Evolutionary conservation across 2,888 invertebrate species (phyloP).

Genomic region (Theristus sp.): DNA sequence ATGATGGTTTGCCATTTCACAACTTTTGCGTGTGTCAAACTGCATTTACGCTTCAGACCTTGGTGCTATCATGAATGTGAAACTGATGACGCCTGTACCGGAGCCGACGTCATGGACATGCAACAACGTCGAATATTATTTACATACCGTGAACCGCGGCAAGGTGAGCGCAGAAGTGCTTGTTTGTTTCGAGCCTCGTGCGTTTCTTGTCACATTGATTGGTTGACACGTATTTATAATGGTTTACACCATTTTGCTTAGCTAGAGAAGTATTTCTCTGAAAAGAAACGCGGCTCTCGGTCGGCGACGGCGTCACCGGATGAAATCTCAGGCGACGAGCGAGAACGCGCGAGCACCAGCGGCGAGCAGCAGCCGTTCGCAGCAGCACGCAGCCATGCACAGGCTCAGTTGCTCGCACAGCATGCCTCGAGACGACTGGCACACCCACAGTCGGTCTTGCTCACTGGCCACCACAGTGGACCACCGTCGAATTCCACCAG

Average conservation of each 20-base stretch:
- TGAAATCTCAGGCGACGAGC: not conserved
- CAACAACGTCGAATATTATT: constrained; percentile 91
- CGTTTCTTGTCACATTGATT: not conserved
- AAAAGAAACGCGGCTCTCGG: not conserved
- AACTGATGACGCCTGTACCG: constrained; percentile 77
- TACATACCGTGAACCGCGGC: constrained; percentile 91
- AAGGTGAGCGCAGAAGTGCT: no score
- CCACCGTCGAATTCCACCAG: not conserved
- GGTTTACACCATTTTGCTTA: no score
- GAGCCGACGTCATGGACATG: constrained; percentile 98
- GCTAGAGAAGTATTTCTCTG: constrained; percentile 12
- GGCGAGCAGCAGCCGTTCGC: no score
- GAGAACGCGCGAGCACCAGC: no score
- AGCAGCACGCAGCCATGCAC: no score
- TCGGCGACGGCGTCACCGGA: not conserved
- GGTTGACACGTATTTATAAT: not conserved
- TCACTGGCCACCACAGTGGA: no score
- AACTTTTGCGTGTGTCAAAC: not conserved
- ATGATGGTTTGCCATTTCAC: not conserved
- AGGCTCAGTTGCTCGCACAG: not conserved
- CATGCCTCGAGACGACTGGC: not conserved
- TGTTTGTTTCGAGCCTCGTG: no score
- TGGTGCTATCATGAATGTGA: constrained; percentile 94
- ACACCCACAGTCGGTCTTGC: not conserved
- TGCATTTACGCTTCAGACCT: constrained; percentile 45